Percentiles rank a stretch among this genome's conserved stretches.
Evolutionary conservation across 2,113 vertebrate genomes (phyloP).

Genomic region (Hemicordylus capensis): DNA sequence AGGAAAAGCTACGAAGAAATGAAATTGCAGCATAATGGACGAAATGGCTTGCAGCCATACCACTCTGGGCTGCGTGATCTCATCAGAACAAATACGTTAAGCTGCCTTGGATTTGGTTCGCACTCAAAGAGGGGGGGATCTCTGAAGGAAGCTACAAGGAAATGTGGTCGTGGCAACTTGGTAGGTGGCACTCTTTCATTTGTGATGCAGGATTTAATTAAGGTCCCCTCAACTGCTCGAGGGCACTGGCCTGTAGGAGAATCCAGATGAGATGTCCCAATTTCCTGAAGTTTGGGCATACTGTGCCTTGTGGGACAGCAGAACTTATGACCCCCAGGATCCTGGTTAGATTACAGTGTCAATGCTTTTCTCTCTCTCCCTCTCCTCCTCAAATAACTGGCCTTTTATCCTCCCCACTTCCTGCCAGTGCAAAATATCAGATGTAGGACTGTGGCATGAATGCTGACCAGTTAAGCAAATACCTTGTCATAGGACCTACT

Average conservation of each 20-base stretch:
- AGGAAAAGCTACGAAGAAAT: conserved; percentile 45
- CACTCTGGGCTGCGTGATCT: conserved; percentile 56
- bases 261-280: conserved; percentile 15
- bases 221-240: background rate
- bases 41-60: conserved; percentile 54
- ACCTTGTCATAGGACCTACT: background rate
- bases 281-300: conserved; percentile 3
- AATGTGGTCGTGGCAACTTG: conserved; percentile 32
- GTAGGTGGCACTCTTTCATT: conserved; percentile 48
- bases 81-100: conserved; percentile 55
- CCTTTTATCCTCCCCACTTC: background rate
- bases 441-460: background rate
- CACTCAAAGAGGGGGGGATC: background rate
- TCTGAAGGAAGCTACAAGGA: conserved; percentile 39
- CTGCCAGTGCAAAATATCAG: background rate
- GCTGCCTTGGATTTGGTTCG: conserved; percentile 45
- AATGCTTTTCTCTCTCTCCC: background rate
- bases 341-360: background rate
- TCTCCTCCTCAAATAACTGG: background rate
- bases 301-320: background rate
- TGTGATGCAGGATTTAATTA: conserved; percentile 19
- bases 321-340: background rate
- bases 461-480: background rate
- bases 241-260: conserved; percentile 23
- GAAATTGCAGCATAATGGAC: conserved; percentile 64